These are phyloP conservation scores for Coilia nasus DNA, from an alignment of 2,797 vertebrate genomes.

Conservation along the genomic window DNA sequence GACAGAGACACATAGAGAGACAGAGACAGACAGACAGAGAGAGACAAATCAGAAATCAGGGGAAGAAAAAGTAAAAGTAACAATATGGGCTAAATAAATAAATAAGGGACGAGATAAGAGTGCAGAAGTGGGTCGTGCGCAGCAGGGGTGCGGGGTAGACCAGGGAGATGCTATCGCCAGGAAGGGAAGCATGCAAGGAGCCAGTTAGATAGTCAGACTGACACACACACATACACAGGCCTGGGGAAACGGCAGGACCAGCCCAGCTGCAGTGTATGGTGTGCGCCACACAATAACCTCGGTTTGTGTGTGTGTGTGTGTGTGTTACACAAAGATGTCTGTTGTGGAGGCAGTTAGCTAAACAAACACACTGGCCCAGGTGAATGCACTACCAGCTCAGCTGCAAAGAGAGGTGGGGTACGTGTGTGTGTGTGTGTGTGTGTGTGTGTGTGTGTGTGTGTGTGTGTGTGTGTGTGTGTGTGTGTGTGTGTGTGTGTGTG, in stretches of 20 bases:
- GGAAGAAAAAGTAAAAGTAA: not conserved
- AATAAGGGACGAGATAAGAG: not conserved
- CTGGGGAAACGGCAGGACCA: not conserved
- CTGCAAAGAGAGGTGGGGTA: too few relatives aligned
- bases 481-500: not conserved
- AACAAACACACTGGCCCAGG: too few relatives aligned
- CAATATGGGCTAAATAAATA: not conserved
- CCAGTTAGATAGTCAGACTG: not conserved
- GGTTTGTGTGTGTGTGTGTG: slow-evolving; percentile 8
- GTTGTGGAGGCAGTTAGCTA: not conserved
- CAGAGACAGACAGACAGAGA: not conserved
- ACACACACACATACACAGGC: not conserved
- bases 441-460: not conserved
- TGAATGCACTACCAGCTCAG: too few relatives aligned
- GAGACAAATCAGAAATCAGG: not conserved
- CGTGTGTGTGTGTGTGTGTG: not conserved
- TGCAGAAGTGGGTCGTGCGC: not conserved
- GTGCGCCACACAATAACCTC: not conserved
- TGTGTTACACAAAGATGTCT: not conserved
- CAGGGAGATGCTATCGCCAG: slow-evolving; percentile 8
- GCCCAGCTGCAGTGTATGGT: not conserved
- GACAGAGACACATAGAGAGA: too few relatives aligned
- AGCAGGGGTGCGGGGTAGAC: not conserved
- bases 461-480: too few relatives aligned
- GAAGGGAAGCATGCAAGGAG: not conserved